Percentiles rank a stretch among this genome's conserved stretches.
These are phyloP conservation scores for Onychomys torridus DNA, from an alignment of 2,797 vertebrate species.

Conservation along the genomic window DNA sequence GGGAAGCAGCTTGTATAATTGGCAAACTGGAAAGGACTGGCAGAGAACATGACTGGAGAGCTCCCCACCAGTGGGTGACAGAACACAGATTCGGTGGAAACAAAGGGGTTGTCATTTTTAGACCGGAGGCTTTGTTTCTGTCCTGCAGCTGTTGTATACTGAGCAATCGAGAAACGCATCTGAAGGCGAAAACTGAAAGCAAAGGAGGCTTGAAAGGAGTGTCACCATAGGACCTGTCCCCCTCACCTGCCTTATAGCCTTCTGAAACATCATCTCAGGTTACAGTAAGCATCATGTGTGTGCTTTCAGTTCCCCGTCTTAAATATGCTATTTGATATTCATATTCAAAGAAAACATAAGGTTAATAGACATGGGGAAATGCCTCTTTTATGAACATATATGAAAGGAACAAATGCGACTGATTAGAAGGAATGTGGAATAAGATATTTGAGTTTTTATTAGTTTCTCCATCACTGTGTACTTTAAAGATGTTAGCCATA, in stretches of 20 bases:
- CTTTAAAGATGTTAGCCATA: background rate
- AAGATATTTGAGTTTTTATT: conserved; percentile 12
- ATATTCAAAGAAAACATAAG: background rate
- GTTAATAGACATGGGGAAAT: background rate
- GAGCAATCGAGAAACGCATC: conserved; percentile 65
- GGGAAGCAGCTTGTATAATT: conserved; percentile 94
- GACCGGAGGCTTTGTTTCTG: conserved; percentile 86
- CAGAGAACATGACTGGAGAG: conserved; percentile 89
- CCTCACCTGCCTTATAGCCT: background rate
- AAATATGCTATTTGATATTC: conserved; percentile 36
- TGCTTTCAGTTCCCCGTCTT: background rate
- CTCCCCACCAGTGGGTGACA: conserved; percentile 89
- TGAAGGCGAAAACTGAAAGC: conserved; percentile 74
- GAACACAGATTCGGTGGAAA: conserved; percentile 87
- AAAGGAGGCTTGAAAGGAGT: conserved; percentile 49
- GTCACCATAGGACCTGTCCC: background rate
- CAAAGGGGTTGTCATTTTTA: conserved; percentile 87
- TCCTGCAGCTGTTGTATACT: conserved; percentile 79
- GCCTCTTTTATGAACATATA: conserved; percentile 17
- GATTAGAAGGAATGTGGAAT: background rate
- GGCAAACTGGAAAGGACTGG: conserved; percentile 93
- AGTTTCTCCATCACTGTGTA: background rate
- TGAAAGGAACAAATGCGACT: background rate
- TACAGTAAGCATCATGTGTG: background rate
- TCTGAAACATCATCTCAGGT: background rate